Evolutionary conservation across 2,113 vertebrate genomes (phyloP).

Genomic region (Paratilapia polleni): DNA sequence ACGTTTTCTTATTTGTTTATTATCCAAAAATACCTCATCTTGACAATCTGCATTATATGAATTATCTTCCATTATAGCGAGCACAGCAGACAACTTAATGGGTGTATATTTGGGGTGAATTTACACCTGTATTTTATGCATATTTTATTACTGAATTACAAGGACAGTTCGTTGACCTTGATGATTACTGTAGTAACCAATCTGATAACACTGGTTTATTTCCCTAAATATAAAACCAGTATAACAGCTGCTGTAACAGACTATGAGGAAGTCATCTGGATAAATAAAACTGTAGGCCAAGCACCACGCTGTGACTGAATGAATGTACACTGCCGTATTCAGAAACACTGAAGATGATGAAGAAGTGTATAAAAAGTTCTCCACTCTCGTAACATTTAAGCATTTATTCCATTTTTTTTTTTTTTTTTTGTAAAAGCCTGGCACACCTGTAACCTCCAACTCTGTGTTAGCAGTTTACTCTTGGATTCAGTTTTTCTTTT

Average conservation of each 20-base stretch:
- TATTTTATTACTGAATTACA: background rate
- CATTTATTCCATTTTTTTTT: background rate
- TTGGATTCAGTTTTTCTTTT: background rate
- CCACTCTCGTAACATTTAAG: accelerated
- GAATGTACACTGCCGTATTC: background rate
- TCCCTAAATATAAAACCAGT: background rate
- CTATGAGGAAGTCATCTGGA: background rate
- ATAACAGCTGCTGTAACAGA: background rate
- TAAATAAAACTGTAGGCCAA: background rate
- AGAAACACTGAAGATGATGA: background rate
- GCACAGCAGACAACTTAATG: background rate
- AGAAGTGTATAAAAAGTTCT: background rate
- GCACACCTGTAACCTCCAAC: background rate
- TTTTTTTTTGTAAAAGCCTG: background rate
- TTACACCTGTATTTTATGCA: background rate
- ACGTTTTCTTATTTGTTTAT: background rate
- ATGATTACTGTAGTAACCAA: background rate
- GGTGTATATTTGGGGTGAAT: too few relatives aligned
- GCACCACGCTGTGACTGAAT: background rate
- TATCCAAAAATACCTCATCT: background rate
- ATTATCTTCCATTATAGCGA: background rate
- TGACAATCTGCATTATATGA: background rate
- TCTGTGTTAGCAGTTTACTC: background rate
- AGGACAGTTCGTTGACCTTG: background rate
- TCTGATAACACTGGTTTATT: background rate